phyloP scores from a whole-genome alignment of 1,140 invertebrate species.

The Bombyx mori region DNA sequence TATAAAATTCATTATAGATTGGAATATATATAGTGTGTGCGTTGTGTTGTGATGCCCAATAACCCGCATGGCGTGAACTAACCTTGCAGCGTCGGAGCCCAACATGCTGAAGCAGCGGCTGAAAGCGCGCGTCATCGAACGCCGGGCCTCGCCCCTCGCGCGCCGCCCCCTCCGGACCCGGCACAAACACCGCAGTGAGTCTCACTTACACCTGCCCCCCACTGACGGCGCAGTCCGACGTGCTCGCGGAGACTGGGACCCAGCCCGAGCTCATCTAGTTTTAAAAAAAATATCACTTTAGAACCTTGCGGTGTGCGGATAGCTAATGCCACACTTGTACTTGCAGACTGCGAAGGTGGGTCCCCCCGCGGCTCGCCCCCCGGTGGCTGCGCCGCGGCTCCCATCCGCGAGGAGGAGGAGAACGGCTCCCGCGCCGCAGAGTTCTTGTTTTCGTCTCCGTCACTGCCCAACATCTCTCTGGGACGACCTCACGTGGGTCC shows the following conservation, averaged over 20 bases:
- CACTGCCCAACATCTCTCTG: slow-evolving; percentile 95
- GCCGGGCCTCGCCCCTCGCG: slow-evolving; percentile 88
- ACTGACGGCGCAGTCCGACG: too few species aligned
- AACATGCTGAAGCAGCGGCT: slow-evolving; percentile 96
- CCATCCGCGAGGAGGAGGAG: slow-evolving; percentile 80
- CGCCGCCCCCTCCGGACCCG: slow-evolving; percentile 85
- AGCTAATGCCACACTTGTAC: not conserved
- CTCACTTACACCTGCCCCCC: slow-evolving; percentile 37
- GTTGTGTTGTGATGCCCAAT: not conserved
- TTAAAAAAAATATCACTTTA: too few species aligned
- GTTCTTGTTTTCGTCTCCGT: slow-evolving; percentile 91
- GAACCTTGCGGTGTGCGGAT: too few species aligned
- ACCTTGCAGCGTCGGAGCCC: slow-evolving; percentile 91
- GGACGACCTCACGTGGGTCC: slow-evolving; percentile 81
- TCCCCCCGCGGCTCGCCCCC: slow-evolving; percentile 71
- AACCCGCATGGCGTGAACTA: slow-evolving; percentile 42
- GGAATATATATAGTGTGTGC: not conserved
- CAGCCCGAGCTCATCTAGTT: too few species aligned
- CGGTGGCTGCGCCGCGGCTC: slow-evolving; percentile 55
- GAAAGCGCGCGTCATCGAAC: slow-evolving; percentile 95
- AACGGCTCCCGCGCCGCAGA: slow-evolving; percentile 61
- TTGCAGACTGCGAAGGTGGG: slow-evolving; percentile 75
- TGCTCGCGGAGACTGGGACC: too few species aligned
- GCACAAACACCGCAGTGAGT: slow-evolving; percentile 77
- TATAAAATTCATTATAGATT: not conserved